Evolutionary conservation across 2,797 vertebrate genomes (phyloP).

Genomic region (Poeciliopsis gracilis): DNA sequence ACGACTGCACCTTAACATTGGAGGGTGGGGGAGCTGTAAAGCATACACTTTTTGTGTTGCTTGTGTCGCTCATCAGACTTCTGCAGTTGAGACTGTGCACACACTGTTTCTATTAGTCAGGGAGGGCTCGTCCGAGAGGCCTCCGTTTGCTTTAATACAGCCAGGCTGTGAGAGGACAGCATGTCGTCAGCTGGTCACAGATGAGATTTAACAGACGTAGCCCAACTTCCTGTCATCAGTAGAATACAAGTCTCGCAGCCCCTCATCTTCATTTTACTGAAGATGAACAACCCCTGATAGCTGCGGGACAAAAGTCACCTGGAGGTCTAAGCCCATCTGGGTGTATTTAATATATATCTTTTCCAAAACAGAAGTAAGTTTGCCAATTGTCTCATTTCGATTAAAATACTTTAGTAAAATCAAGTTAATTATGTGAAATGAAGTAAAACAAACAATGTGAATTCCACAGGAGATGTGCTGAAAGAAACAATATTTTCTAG

Average conservation of each 20-base stretch:
- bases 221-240: slow-evolving; percentile 73
- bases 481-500: slow-evolving; percentile 23
- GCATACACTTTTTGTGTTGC: slow-evolving; percentile 84
- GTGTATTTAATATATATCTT: slow-evolving; percentile 8
- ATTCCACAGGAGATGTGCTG: neutral
- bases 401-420: neutral
- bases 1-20: slow-evolving; percentile 82
- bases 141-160: slow-evolving; percentile 69
- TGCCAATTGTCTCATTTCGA: neutral
- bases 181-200: slow-evolving; percentile 66
- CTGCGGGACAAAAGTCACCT: slow-evolving; percentile 41
- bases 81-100: slow-evolving; percentile 79
- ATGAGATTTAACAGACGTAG: slow-evolving; percentile 80
- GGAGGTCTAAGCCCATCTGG: slow-evolving; percentile 30
- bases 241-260: slow-evolving; percentile 61
- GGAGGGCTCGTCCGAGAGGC: slow-evolving; percentile 69
- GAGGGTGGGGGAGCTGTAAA: slow-evolving; percentile 78
- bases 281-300: slow-evolving; percentile 37
- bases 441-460: neutral
- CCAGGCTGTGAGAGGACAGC: slow-evolving; percentile 68
- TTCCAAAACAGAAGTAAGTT: neutral
- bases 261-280: slow-evolving; percentile 53
- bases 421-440: too few species aligned
- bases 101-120: slow-evolving; percentile 84
- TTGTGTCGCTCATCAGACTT: slow-evolving; percentile 78